Conservation (phyloP, 2,888 invertebrate genomes). For the Andrena camellia region DNA sequence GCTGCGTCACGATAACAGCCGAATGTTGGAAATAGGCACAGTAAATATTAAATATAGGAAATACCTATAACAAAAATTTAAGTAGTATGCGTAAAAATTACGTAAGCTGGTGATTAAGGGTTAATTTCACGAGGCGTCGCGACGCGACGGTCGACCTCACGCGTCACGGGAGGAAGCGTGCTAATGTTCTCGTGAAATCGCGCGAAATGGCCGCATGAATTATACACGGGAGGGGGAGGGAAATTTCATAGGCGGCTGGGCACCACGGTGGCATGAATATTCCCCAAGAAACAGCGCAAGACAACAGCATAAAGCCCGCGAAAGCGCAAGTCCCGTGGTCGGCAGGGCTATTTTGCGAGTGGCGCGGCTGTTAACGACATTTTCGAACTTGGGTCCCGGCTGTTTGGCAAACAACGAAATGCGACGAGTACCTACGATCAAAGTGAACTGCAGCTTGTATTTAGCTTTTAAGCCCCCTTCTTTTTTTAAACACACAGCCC, state of each 20-base stretch:
- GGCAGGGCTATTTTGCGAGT: background rate
- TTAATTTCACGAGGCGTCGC: background rate
- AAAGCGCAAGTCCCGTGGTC: constrained; percentile 17
- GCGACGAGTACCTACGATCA: constrained; percentile 1
- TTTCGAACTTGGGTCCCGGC: constrained; percentile 8
- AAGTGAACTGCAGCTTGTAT: constrained; percentile 15
- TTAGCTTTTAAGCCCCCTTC: background rate
- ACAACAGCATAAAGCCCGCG: background rate
- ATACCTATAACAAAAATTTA: no score
- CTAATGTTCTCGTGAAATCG: constrained; percentile 29
- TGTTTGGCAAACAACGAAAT: constrained; percentile 11
- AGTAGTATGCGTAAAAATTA: background rate
- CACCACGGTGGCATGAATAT: constrained; percentile 16
- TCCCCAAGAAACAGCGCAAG: constrained; percentile 24
- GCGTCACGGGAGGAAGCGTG: background rate
- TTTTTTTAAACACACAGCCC: background rate
- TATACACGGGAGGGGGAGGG: constrained; percentile 4
- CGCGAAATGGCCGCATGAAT: constrained; percentile 29
- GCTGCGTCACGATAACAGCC: no score
- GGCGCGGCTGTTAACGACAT: background rate
- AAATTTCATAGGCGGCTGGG: constrained; percentile 24
- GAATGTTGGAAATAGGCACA: no score
- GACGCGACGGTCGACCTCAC: background rate
- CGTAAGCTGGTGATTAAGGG: no score
- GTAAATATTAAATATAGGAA: no score